phyloP scores from a whole-genome alignment of 2,888 invertebrate species.

The Heliconius charithonia region DNA sequence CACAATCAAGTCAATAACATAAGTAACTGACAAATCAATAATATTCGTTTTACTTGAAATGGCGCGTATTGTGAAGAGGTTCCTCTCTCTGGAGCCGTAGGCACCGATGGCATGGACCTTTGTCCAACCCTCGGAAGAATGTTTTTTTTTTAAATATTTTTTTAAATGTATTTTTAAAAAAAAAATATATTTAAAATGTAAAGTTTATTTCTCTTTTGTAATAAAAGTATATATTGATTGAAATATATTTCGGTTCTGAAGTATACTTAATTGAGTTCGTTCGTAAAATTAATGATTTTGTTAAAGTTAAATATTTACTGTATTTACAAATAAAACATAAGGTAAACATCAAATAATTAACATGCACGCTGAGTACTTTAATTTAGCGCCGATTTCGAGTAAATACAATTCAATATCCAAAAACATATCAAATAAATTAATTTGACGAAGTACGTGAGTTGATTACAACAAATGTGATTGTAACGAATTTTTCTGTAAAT shows the following conservation, averaged over 20 bases:
- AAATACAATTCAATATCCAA: constrained; percentile 2
- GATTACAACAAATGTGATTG: background rate
- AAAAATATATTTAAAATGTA: too few relatives aligned
- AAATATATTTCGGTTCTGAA: background rate
- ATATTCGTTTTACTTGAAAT: background rate
- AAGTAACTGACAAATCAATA: too few relatives aligned
- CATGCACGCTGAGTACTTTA: background rate
- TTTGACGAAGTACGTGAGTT: constrained; percentile 18
- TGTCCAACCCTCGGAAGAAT: too few relatives aligned
- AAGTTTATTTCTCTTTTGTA: too few relatives aligned
- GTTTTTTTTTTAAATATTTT: too few relatives aligned
- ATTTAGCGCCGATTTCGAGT: constrained; percentile 7
- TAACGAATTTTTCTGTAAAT: background rate
- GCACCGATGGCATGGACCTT: too few relatives aligned
- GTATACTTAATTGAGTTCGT: background rate
- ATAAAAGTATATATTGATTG: too few relatives aligned
- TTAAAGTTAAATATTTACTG: background rate
- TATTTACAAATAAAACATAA: constrained; percentile 4
- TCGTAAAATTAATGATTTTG: background rate
- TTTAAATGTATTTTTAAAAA: too few relatives aligned
- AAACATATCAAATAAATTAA: constrained; percentile 18
- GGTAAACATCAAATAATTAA: constrained; percentile 1
- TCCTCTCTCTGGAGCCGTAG: too few relatives aligned
- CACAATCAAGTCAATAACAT: too few relatives aligned
- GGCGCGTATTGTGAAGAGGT: too few relatives aligned